Base-by-base conservation (phyloP, 2,113 vertebrate species). In the Callocephalon fimbriatum region DNA sequence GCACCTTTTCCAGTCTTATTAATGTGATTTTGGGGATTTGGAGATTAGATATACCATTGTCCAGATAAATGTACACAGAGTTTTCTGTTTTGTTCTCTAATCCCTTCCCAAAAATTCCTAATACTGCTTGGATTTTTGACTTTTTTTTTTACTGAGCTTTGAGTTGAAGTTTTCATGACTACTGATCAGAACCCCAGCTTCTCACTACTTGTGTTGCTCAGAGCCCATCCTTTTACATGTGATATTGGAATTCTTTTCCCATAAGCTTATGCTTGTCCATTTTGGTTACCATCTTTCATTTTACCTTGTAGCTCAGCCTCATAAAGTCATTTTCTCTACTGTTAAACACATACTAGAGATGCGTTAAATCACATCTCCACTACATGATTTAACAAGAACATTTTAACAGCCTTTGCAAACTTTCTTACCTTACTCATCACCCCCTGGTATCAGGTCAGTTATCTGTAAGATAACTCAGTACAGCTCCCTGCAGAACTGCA, bases 111-210 rank as follows among this genome's bases (percentile, higher is more conserved):
- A 8, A 48, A 72, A 66, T 75, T 62, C 12, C 29, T 79, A 50
- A 67, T 32, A 11, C 16, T 21, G 0, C 7, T 38, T 27, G 5
- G 3, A 45, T 47, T 72, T 83, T 72, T 70, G 1, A 51, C 15
- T 63, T 44, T 15, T 73, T 26, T 32, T 56, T 40, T n/a, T 37
- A 3, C n/a, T 8, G 27, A 72, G 12, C 12, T 86, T 86, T 76
- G 31, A 59, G 35, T 11, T 88, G 58, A 72, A 10, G 2, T 79
- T 86, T 93, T 79, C 67, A 27, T 15, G 3, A 47, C 29, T 66
- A 0, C 38, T 3, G 1, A 38, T 35, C 32, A 21, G 29, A 83
- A 54, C 7, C 3, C 5, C 1, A 48, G 31, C 8, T 68, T 68
- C 38, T 71, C 37, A 45, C 13, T 54, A 19, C 19, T 9, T 10